Evolutionary conservation across 2,888 invertebrate species (phyloP).

Genomic region (Pandemis cinnamomeana): DNA sequence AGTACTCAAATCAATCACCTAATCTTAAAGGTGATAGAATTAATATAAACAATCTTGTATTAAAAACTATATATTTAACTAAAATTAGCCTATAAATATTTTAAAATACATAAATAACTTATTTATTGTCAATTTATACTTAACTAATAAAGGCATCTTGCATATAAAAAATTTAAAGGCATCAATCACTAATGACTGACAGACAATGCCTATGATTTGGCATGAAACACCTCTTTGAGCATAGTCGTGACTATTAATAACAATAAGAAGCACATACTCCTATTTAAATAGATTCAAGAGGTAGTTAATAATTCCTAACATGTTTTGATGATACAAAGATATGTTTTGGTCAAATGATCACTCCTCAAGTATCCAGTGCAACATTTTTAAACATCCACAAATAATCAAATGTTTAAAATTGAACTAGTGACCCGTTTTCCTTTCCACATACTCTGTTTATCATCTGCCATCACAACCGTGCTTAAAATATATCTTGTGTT

Average conservation of each 20-base stretch:
- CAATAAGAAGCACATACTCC: slow-evolving; percentile 14
- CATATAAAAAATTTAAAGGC: slow-evolving; percentile 45
- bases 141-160: slow-evolving; percentile 33
- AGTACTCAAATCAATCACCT: too few relatives aligned
- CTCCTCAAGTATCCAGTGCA: neutral
- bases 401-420: slow-evolving; percentile 7
- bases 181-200: slow-evolving; percentile 46
- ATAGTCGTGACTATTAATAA: neutral
- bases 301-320: slow-evolving; percentile 25
- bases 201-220: slow-evolving; percentile 35
- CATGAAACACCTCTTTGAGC: slow-evolving; percentile 28
- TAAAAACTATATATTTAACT: slow-evolving; percentile 28
- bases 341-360: slow-evolving; percentile 16
- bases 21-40: too few relatives aligned
- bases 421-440: slow-evolving; percentile 11
- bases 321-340: slow-evolving; percentile 20
- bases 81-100: slow-evolving; percentile 16
- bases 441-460: slow-evolving; percentile 13
- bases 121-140: slow-evolving; percentile 62
- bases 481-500: slow-evolving; percentile 2
- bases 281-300: slow-evolving; percentile 25
- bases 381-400: slow-evolving; percentile 14
- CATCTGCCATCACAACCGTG: slow-evolving; percentile 16
- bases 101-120: slow-evolving; percentile 43
- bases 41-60: neutral